Conservation (phyloP, 2,797 vertebrate species). For the Ispidina lecontei region DNA sequence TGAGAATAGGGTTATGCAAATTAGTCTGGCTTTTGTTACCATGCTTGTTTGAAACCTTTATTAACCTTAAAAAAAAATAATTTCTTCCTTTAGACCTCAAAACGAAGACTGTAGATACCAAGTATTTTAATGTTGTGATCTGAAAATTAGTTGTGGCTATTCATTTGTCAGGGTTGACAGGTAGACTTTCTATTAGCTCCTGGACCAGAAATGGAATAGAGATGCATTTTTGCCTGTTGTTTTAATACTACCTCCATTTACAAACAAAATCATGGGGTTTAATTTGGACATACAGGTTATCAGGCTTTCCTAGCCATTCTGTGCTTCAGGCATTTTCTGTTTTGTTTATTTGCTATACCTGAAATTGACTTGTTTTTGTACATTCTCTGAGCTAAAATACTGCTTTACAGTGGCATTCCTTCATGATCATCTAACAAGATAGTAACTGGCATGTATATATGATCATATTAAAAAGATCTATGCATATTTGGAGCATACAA, state of each 20-base stretch:
- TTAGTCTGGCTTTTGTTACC: neutral
- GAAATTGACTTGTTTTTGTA: neutral
- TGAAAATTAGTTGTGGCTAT: constrained; percentile 50
- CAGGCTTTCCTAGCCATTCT: neutral
- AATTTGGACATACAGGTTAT: neutral
- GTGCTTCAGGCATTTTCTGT: neutral
- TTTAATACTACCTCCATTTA: constrained; percentile 34
- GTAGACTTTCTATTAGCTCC: constrained; percentile 65
- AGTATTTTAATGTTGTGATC: constrained; percentile 39
- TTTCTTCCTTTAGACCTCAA: constrained; percentile 14
- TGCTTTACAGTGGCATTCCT: constrained; percentile 21
- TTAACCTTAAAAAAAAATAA: neutral
- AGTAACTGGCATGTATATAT: constrained; percentile 71
- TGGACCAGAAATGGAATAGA: constrained; percentile 51
- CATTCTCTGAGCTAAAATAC: constrained; percentile 59
- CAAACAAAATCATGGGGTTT: neutral
- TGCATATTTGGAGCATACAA: constrained; percentile 50
- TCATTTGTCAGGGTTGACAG: constrained; percentile 73
- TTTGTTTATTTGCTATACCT: constrained; percentile 8
- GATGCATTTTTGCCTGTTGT: constrained; percentile 29
- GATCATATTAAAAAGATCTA: constrained; percentile 73
- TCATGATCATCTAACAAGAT: constrained; percentile 68
- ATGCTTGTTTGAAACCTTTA: neutral
- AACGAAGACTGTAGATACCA: neutral
- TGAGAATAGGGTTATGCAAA: neutral